A percentile compares a stretch with the other conserved stretches of the same genome.
These are phyloP conservation scores for Drosophila oshimai DNA, from an alignment of 1,140 invertebrate genomes.

Conservation along the genomic window DNA sequence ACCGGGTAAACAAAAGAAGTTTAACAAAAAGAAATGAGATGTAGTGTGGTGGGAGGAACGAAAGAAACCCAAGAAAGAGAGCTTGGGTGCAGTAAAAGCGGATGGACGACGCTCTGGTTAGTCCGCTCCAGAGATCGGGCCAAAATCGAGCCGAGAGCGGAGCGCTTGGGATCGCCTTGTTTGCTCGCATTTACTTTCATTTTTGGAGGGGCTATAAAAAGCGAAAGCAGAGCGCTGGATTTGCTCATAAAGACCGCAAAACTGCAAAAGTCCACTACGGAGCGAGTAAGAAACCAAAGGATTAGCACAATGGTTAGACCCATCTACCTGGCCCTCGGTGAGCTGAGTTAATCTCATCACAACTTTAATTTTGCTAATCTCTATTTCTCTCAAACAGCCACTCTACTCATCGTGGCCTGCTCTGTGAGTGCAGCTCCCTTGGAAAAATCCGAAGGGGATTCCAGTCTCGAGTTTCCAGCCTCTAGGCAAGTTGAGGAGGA, in stretches of 20 bases:
- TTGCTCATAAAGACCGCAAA: slow-evolving; percentile 78
- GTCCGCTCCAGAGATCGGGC: slow-evolving; percentile 7
- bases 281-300: slow-evolving; percentile 21
- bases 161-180: slow-evolving; percentile 30
- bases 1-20: slow-evolving; percentile 50
- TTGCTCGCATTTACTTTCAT: slow-evolving; percentile 69
- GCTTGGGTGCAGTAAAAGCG: slow-evolving; percentile 51
- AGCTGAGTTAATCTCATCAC: slow-evolving; percentile 2
- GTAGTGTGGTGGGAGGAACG: slow-evolving; percentile 1
- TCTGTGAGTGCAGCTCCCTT: slow-evolving; percentile 31
- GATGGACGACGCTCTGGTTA: slow-evolving; percentile 18
- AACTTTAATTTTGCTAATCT: not conserved
- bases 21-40: slow-evolving; percentile 20
- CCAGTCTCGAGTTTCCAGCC: slow-evolving; percentile 16
- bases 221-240: slow-evolving; percentile 74
- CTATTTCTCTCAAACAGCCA: slow-evolving; percentile 11
- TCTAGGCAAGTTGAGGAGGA: slow-evolving; percentile 15
- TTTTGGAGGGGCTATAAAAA: slow-evolving; percentile 68
- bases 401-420: slow-evolving; percentile 46
- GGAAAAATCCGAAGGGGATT: slow-evolving; percentile 4
- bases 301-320: slow-evolving; percentile 59
- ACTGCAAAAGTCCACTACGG: slow-evolving; percentile 68
- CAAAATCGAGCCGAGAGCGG: slow-evolving; percentile 10
- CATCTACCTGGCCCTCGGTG: slow-evolving; percentile 57
- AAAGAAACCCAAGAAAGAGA: slow-evolving; percentile 44